phyloP scores from a whole-genome alignment of 2,797 vertebrate species.

The Brotula barbata region DNA sequence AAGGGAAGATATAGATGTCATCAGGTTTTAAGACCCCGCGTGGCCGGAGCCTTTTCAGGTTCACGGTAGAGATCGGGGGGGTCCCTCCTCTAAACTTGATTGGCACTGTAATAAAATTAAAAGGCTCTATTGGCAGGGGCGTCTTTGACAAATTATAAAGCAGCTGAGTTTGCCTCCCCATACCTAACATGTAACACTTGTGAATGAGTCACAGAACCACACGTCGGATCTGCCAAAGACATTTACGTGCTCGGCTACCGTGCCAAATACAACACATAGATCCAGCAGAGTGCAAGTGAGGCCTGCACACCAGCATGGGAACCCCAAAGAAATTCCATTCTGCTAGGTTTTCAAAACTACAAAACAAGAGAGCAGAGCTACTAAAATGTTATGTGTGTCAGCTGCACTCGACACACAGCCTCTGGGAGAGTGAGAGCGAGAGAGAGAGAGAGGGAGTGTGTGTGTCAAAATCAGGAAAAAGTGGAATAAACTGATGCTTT shows the following conservation, averaged over 20 bases:
- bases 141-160: conserved; percentile 65
- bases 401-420: conserved; percentile 1
- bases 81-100: conserved; percentile 62
- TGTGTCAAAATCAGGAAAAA: too few relatives aligned
- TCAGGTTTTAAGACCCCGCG: conserved; percentile 46
- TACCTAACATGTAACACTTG: conserved; percentile 62
- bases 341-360: conserved; percentile 26
- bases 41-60: conserved; percentile 41
- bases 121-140: conserved; percentile 54
- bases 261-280: conserved; percentile 65
- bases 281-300: conserved; percentile 35
- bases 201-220: conserved; percentile 64
- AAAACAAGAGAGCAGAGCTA: conserved; percentile 29
- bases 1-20: conserved; percentile 65
- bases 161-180: conserved; percentile 50
- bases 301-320: conserved; percentile 36
- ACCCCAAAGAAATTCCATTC: conserved; percentile 21
- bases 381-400: conserved; percentile 30
- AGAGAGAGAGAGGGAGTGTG: too few relatives aligned
- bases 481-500: too few relatives aligned
- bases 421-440: too few relatives aligned
- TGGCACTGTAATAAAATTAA: conserved; percentile 58
- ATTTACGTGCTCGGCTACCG: conserved; percentile 47
- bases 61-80: conserved; percentile 21
- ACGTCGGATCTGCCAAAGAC: conserved; percentile 62